These are phyloP conservation scores for Philhelius pedissequus DNA, from an alignment of 2,888 invertebrate genomes.

Conservation along the genomic window DNA sequence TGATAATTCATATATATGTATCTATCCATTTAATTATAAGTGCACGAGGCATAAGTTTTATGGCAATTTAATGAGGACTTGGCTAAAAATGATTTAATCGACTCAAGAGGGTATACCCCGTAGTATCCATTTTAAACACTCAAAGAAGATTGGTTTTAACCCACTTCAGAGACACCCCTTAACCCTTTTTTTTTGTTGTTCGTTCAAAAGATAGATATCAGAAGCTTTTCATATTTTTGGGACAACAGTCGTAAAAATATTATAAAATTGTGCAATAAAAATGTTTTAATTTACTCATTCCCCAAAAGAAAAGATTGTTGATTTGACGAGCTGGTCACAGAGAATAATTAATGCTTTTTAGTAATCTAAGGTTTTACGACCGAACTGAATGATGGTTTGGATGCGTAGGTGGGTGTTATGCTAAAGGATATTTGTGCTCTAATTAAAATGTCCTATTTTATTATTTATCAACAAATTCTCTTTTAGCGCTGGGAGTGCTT, in stretches of 20 bases:
- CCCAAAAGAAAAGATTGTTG: neutral
- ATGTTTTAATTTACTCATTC: conserved; percentile 20
- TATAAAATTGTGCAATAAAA: conserved; percentile 45
- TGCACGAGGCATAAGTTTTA: conserved; percentile 71
- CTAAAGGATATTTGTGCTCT: conserved; percentile 8
- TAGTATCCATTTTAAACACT: conserved; percentile 15
- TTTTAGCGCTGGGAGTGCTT: neutral
- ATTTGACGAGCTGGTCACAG: conserved; percentile 47
- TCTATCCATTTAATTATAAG: conserved; percentile 66
- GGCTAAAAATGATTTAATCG: conserved; percentile 71
- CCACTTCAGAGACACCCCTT: neutral
- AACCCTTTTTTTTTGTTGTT: conserved; percentile 8
- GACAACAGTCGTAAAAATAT: conserved; percentile 48
- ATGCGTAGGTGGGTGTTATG: neutral
- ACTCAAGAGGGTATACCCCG: conserved; percentile 10
- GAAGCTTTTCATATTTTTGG: conserved; percentile 34
- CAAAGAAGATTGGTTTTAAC: conserved; percentile 56
- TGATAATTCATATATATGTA: neutral
- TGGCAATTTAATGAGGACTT: conserved; percentile 70
- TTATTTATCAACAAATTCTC: conserved; percentile 3
- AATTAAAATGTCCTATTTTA: conserved; percentile 42
- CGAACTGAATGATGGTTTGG: neutral
- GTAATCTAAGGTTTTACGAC: conserved; percentile 38
- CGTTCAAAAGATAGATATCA: neutral
- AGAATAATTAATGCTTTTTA: conserved; percentile 53